A percentile compares a stretch with the other conserved stretches of the same genome.
Conservation (phyloP, 2,113 vertebrate genomes). For the Misgurnus mizolepis region DNA sequence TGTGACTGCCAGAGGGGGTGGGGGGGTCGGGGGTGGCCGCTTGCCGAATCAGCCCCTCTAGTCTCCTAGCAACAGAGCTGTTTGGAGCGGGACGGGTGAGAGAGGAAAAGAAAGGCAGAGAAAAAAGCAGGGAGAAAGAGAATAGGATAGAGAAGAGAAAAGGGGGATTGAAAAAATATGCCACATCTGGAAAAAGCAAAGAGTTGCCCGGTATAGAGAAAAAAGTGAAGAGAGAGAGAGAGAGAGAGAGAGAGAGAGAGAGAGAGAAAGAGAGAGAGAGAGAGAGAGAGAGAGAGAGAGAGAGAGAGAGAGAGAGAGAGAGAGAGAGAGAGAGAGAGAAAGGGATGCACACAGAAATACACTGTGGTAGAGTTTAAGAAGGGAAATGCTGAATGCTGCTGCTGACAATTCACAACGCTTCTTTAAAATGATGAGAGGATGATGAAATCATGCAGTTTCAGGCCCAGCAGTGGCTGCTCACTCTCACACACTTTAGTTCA, state of each 20-base stretch:
- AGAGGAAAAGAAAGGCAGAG: conserved; percentile 41
- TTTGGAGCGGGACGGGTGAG: conserved; percentile 77
- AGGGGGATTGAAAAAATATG: conserved; percentile 69
- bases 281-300: conserved; percentile 39
- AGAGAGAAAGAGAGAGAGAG: background rate
- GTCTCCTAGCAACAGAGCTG: conserved; percentile 85
- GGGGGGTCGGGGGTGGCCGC: conserved; percentile 66
- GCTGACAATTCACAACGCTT: conserved; percentile 56
- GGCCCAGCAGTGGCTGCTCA: conserved; percentile 69
- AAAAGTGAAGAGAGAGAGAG: conserved; percentile 56
- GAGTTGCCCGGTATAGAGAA: conserved; percentile 71
- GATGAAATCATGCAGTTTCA: conserved; percentile 68
- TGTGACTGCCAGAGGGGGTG: conserved; percentile 73
- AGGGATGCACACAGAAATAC: no score
- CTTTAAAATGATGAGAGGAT: conserved; percentile 63
- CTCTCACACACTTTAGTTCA: conserved; percentile 18
- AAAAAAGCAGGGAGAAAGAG: conserved; percentile 41
- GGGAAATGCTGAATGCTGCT: conserved; percentile 61
- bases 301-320: background rate
- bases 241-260: conserved; percentile 20
- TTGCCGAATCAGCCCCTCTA: conserved; percentile 77
- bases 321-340: background rate
- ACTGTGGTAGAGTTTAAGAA: conserved; percentile 46
- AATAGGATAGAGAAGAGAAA: conserved; percentile 50
- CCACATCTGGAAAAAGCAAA: conserved; percentile 73